These are phyloP conservation scores for Corythoichthys haematopterus DNA, from an alignment of 2,113 vertebrate genomes.

Conservation along the genomic window DNA sequence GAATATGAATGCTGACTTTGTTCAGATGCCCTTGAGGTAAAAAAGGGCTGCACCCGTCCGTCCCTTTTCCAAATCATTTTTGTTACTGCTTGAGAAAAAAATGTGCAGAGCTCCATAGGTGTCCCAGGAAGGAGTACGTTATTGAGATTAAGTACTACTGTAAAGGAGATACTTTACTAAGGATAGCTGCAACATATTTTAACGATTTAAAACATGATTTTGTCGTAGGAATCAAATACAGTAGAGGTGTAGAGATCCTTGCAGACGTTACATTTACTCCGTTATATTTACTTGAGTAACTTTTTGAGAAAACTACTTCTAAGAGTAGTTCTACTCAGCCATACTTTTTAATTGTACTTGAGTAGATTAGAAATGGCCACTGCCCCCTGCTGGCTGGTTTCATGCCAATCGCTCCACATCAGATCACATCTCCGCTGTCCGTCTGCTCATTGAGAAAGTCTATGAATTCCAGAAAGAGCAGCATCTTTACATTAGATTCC, in stretches of 20 bases:
- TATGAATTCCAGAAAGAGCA: too few species aligned
- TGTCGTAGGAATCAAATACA: not conserved
- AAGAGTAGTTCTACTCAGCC: too few species aligned
- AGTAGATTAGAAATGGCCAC: too few species aligned
- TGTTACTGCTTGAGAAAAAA: not conserved
- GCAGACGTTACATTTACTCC: too few species aligned
- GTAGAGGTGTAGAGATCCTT: not conserved
- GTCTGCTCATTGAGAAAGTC: too few species aligned
- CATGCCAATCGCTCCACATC: too few species aligned
- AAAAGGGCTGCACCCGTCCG: slow-evolving; percentile 4
- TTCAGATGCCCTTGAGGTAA: slow-evolving; percentile 34
- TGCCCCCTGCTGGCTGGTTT: too few species aligned
- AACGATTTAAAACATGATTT: not conserved
- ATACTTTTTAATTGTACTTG: too few species aligned
- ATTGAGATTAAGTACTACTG: not conserved
- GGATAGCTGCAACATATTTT: not conserved
- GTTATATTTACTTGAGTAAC: too few species aligned
- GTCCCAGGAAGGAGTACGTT: not conserved
- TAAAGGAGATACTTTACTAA: not conserved
- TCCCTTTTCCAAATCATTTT: slow-evolving; percentile 13
- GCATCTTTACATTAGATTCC: too few species aligned
- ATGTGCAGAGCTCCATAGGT: not conserved
- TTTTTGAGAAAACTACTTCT: too few species aligned
- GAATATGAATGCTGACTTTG: slow-evolving; percentile 49
- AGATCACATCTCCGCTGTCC: too few species aligned